phyloP scores from a whole-genome alignment of 2,888 invertebrate species.

The Molorchus minor region DNA sequence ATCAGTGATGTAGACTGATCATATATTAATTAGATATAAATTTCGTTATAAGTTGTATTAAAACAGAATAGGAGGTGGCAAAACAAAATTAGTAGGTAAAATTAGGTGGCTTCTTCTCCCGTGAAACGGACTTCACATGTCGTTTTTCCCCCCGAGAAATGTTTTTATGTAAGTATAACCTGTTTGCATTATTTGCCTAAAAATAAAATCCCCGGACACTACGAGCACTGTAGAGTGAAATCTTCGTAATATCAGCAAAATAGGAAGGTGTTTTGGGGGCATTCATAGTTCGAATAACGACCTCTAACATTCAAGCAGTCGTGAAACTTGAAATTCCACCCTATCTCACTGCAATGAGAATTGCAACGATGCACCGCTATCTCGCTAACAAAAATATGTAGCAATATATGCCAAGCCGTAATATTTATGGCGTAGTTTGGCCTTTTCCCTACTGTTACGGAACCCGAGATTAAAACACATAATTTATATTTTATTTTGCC shows the following conservation, averaged over 20 bases:
- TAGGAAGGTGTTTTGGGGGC: constrained; percentile 47
- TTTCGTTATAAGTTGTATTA: too few relatives aligned
- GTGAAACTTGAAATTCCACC: constrained; percentile 23
- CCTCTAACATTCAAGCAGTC: constrained; percentile 16
- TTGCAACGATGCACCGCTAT: constrained; percentile 55
- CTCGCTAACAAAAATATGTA: constrained; percentile 60
- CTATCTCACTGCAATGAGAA: constrained; percentile 36
- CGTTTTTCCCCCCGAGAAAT: too few relatives aligned
- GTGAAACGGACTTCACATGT: too few relatives aligned
- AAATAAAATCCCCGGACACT: too few relatives aligned
- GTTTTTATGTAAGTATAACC: too few relatives aligned
- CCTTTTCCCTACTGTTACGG: constrained; percentile 57
- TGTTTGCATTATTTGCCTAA: too few relatives aligned
- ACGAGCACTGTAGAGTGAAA: too few relatives aligned
- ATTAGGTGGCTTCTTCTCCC: too few relatives aligned
- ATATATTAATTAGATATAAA: too few relatives aligned
- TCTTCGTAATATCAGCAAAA: constrained; percentile 55
- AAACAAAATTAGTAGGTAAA: too few relatives aligned
- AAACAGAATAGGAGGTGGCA: too few relatives aligned
- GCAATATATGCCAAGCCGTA: constrained; percentile 57
- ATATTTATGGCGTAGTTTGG: constrained; percentile 60
- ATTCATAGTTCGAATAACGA: constrained; percentile 25
- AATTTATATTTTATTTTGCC: constrained; percentile 63
- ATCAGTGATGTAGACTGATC: too few relatives aligned
- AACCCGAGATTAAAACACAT: constrained; percentile 63